Percentiles rank a stretch among this genome's conserved stretches.
phyloP scores from a whole-genome alignment of 2,888 invertebrate species.

The Orthosia gothica region DNA sequence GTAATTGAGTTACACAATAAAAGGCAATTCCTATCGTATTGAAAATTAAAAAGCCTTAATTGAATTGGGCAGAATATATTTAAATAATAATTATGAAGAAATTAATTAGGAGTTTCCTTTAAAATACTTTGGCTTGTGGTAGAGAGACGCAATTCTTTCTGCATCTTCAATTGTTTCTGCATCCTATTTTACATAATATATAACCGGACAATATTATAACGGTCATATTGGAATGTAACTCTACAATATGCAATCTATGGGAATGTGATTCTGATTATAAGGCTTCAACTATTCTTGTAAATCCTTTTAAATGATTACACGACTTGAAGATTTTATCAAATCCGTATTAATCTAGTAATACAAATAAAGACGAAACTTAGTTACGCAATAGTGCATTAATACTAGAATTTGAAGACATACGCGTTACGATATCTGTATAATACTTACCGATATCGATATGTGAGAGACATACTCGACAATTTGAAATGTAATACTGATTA shows the following conservation, averaged over 20 bases:
- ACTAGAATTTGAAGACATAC: constrained; percentile 4
- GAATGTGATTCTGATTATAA: not conserved
- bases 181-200: too few species aligned
- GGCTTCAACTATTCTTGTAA: not conserved
- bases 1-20: too few species aligned
- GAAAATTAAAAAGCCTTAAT: too few species aligned
- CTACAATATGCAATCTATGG: not conserved
- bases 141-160: too few species aligned
- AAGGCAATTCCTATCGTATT: too few species aligned
- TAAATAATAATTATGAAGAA: too few species aligned
- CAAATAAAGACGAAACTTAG: not conserved
- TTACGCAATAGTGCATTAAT: constrained; percentile 9
- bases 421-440: constrained; percentile 9
- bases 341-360: not conserved
- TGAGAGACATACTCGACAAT: constrained; percentile 4
- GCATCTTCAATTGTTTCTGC: too few species aligned
- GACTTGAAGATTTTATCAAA: constrained; percentile 5
- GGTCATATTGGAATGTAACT: not conserved
- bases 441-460: constrained; percentile 15
- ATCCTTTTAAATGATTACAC: not conserved
- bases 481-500: constrained; percentile 25
- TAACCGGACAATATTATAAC: too few species aligned
- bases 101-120: too few species aligned
- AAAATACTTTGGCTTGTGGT: too few species aligned
- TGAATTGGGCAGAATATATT: too few species aligned